Base-by-base conservation (phyloP, 2,113 vertebrate species). In the Chrysochloris asiatica region DNA sequence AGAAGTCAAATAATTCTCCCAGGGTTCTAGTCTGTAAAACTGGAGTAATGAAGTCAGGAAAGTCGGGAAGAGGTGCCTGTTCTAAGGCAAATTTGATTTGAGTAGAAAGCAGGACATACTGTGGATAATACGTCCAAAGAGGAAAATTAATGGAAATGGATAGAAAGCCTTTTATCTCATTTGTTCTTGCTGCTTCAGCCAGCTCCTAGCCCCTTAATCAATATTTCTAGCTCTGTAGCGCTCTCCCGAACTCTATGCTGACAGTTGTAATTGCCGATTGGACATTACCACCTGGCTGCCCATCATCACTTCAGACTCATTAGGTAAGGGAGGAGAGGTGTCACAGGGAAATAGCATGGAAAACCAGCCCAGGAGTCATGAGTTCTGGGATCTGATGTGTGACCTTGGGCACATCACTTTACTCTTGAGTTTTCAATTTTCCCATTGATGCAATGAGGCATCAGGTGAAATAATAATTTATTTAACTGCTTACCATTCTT, bases 111-210 rank as follows among this genome's bases (percentile, higher is more conserved):
- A 94, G 61, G 52, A 65, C 21, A 47, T 78, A 21, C 3, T 17
- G n/a, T 79, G 83, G 94, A 72, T 93, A 91, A 95, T 94, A 91
- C 3, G 41, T 90, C 75, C 79, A 76, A 72, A 93, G 61, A 75
- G 72, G 79, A 83, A 86, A 95, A 71, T 92, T 95, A 94, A 95
- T 94, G 65, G 90, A 94, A 93, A 92, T 93, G 90, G 82, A 95
- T 82, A 88, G 92, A 86, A 95, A 95, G 72, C 83, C 59, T 90
- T 93, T 95, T 88, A 94, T 96, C 75, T 93, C 75, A 90, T 95
- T 91, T 90, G 33, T 36, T 71, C 50, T 75, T 38, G 47, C 86
- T 80, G 83, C n/a, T 88, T 67, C 79, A 80, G 52, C 36, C 45
- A 45, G 63, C 43, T 91, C 48, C 81, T 86, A 77, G 72, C 80